phyloP scores from a whole-genome alignment of 2,113 vertebrate genomes.

The Anoplopoma fimbria region DNA sequence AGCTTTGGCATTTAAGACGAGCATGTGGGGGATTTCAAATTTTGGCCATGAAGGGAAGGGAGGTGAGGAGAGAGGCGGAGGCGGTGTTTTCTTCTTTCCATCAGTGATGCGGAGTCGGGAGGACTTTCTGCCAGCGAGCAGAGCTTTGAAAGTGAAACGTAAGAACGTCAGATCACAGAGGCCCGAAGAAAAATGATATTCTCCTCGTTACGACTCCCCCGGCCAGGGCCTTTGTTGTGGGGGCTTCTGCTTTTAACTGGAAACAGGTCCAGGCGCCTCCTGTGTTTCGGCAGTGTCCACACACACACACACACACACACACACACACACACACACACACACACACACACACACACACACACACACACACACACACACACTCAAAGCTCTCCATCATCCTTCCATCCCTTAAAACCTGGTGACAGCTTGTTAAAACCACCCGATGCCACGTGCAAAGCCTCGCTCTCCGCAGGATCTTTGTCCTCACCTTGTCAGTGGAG shows the following conservation, averaged over 20 bases:
- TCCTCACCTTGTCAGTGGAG: constrained; percentile 68
- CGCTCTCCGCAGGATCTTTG: constrained; percentile 62
- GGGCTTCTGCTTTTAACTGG: constrained; percentile 91
- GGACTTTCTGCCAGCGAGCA: constrained; percentile 80
- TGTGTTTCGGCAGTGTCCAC: constrained; percentile 52
- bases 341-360: constrained; percentile 38
- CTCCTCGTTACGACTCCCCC: constrained; percentile 82
- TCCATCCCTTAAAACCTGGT: constrained; percentile 49
- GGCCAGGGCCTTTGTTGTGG: constrained; percentile 89
- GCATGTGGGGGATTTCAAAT: neutral
- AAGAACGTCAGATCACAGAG: constrained; percentile 90
- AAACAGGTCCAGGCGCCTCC: constrained; percentile 87
- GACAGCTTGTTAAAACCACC: constrained; percentile 79
- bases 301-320: constrained; percentile 40
- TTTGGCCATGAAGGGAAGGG: constrained; percentile 25
- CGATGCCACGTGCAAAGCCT: constrained; percentile 63
- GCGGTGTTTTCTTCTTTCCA: constrained; percentile 63
- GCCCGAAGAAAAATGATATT: constrained; percentile 95
- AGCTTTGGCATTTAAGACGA: constrained; percentile 27
- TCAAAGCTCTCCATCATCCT: constrained; percentile 42
- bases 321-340: constrained; percentile 2
- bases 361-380: neutral
- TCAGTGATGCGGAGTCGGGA: constrained; percentile 63
- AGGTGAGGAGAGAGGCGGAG: constrained; percentile 50
- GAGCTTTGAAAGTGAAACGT: constrained; percentile 93